phyloP scores from a whole-genome alignment of 2,113 vertebrate species.

The Engraulis encrasicolus region DNA sequence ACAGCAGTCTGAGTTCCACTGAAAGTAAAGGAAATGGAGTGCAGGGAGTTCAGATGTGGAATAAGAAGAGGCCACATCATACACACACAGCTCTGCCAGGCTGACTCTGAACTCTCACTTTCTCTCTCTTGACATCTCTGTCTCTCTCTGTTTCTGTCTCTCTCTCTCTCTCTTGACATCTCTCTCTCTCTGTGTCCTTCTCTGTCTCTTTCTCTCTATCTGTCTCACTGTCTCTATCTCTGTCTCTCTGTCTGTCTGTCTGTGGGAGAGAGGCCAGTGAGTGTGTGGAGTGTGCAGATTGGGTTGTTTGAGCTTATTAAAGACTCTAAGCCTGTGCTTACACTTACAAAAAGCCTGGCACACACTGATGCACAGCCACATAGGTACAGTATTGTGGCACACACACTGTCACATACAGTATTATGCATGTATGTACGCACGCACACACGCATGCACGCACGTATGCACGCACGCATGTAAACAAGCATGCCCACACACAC shows the following conservation, averaged over 20 bases:
- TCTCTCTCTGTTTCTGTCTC: too few relatives aligned
- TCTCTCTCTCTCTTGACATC: too few relatives aligned
- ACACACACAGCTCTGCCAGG: background rate
- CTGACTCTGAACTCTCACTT: too few relatives aligned
- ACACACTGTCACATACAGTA: conserved; percentile 9
- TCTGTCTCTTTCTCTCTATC: too few relatives aligned
- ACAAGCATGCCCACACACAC: background rate
- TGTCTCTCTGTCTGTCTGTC: too few relatives aligned
- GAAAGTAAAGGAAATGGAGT: background rate
- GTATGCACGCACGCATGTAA: background rate
- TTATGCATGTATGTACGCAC: too few relatives aligned
- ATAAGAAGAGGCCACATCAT: background rate
- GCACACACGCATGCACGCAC: background rate
- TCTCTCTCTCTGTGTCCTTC: too few relatives aligned
- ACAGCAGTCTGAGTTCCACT: background rate
- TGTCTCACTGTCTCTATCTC: too few relatives aligned
- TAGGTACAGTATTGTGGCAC: too few relatives aligned
- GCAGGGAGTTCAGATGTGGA: conserved; percentile 1
- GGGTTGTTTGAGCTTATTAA: background rate
- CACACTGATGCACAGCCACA: background rate
- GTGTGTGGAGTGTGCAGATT: conserved; percentile 21
- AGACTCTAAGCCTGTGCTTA: conserved; percentile 8
- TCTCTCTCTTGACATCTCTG: too few relatives aligned
- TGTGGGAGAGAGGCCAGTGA: too few relatives aligned
- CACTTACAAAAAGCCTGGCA: background rate